phyloP scores from a whole-genome alignment of 2,888 invertebrate genomes.

The Frankliniella fusca region DNA sequence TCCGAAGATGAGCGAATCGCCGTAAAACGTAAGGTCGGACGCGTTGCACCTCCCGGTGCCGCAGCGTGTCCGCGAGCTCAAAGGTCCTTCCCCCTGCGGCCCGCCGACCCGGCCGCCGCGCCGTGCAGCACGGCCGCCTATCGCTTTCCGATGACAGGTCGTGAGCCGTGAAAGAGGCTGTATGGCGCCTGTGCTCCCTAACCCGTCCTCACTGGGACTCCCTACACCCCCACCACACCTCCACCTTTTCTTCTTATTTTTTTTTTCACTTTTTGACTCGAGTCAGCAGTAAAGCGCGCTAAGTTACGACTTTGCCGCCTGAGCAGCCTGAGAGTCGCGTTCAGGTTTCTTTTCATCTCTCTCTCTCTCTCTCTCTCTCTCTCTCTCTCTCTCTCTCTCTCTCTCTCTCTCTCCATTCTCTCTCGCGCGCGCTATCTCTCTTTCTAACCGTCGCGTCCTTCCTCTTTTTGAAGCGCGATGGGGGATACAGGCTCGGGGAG shows the following conservation, averaged over 20 bases:
- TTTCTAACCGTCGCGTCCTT: not conserved
- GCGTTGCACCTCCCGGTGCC: not conserved
- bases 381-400: not conserved
- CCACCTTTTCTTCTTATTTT: too few species aligned
- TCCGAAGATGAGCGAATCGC: too few species aligned
- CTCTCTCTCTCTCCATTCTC: not conserved
- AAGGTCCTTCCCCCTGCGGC: not conserved
- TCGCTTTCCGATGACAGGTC: not conserved
- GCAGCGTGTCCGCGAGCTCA: not conserved
- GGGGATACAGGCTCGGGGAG: not conserved
- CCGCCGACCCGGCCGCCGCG: not conserved
- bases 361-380: not conserved
- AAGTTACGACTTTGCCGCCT: not conserved
- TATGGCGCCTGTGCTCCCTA: not conserved
- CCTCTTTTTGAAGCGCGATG: too few species aligned
- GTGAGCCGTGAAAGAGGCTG: not conserved
- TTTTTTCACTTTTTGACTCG: too few species aligned
- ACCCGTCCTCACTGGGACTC: not conserved
- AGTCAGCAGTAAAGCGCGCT: constrained; percentile 5
- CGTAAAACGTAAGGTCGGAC: not conserved
- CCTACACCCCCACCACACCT: not conserved
- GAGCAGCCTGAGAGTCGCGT: not conserved
- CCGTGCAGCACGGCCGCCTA: not conserved
- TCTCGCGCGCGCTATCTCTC: not conserved
- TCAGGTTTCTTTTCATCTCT: not conserved